These are phyloP conservation scores for Tor tambroides DNA, from an alignment of 2,113 vertebrate genomes.

Conservation along the genomic window DNA sequence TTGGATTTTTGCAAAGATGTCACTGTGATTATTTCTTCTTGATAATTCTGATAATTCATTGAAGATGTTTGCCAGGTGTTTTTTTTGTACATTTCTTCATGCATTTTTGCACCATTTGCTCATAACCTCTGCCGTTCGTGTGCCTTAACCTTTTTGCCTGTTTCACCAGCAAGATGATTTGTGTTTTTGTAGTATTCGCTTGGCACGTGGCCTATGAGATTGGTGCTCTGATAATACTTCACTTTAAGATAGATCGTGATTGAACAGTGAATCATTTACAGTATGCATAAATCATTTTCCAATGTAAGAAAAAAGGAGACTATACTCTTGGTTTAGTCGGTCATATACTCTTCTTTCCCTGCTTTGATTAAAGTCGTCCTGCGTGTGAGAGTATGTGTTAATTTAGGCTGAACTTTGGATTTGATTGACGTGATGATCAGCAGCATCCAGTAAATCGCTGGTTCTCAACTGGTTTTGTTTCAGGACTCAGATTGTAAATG, in stretches of 20 bases:
- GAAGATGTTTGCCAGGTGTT: neutral
- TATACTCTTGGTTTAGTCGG: neutral
- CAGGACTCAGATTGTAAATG: neutral
- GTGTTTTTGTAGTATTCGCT: neutral
- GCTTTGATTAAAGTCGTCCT: neutral
- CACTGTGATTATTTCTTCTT: neutral
- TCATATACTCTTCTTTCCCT: neutral
- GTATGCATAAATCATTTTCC: neutral
- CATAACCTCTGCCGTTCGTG: neutral
- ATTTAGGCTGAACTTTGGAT: neutral
- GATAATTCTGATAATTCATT: neutral
- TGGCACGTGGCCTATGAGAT: neutral
- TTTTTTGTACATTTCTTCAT: constrained; percentile 3
- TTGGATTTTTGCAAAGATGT: neutral
- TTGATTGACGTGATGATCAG: neutral
- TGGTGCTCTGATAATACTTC: neutral
- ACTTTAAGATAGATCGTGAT: neutral
- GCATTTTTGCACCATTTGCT: constrained; percentile 25
- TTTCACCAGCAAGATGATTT: constrained; percentile 2
- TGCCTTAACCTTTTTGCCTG: neutral
- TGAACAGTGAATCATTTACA: neutral
- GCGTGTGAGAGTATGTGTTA: neutral
- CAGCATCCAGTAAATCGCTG: neutral
- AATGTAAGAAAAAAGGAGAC: neutral
- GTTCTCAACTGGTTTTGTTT: constrained; percentile 8